These are phyloP conservation scores for Stichodactyla mertensii DNA, from an alignment of 64 coral and sea anemone genomes.

Conservation along the genomic window DNA sequence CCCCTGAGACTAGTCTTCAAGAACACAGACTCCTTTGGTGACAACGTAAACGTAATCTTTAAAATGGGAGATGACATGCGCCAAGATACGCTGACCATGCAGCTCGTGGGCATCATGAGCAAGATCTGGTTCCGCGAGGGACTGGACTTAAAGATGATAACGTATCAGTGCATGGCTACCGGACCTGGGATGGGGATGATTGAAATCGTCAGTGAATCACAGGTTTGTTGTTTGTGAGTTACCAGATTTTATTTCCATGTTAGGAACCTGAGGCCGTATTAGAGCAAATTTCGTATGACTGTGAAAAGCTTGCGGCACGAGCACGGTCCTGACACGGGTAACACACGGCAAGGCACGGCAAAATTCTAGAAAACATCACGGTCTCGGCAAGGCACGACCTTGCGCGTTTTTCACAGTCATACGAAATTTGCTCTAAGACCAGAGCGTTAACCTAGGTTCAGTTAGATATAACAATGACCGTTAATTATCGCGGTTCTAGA, in stretches of 20 bases:
- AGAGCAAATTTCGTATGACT: too few relatives aligned
- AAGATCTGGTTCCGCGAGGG: conserved; percentile 97
- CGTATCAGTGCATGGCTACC: conserved; percentile 87
- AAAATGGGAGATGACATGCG: conserved; percentile 97
- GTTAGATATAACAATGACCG: too few relatives aligned
- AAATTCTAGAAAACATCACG: too few relatives aligned
- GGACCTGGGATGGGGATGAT: conserved; percentile 87
- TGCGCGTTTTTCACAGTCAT: too few relatives aligned
- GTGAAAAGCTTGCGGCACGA: too few relatives aligned
- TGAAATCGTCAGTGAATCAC: conserved; percentile 78
- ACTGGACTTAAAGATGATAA: conserved; percentile 94
- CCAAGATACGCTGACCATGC: conserved; percentile 90
- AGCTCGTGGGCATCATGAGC: conserved; percentile 96
- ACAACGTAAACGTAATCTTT: conserved; percentile 84
- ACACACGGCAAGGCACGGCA: too few relatives aligned
- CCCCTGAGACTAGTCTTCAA: conserved; percentile 80
- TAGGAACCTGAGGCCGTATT: too few relatives aligned
- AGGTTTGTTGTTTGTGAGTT: background rate
- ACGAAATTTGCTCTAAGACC: too few relatives aligned
- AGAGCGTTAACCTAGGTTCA: too few relatives aligned
- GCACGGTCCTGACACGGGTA: too few relatives aligned
- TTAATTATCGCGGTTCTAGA: too few relatives aligned
- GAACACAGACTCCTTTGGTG: conserved; percentile 78
- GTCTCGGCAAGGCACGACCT: too few relatives aligned
- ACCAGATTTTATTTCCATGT: background rate